These are phyloP conservation scores for Drosophila auraria DNA, from an alignment of 1,140 invertebrate genomes.

Conservation along the genomic window DNA sequence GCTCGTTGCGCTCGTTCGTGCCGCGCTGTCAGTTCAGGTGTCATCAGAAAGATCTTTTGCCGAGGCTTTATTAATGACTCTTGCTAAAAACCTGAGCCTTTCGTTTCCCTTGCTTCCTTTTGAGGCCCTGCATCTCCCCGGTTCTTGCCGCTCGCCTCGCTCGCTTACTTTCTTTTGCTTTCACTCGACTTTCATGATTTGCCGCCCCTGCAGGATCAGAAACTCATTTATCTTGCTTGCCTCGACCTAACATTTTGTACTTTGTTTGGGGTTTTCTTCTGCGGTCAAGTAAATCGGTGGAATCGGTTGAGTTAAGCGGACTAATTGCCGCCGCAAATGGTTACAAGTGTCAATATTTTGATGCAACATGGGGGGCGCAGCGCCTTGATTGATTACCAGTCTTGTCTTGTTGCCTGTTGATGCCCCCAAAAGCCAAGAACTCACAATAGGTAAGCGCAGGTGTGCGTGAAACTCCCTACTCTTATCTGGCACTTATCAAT, in stretches of 20 bases:
- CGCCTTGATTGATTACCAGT: constrained; percentile 52
- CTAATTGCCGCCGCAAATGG: constrained; percentile 75
- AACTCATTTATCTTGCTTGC: constrained; percentile 69
- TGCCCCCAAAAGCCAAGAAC: neutral
- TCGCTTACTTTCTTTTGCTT: constrained; percentile 67
- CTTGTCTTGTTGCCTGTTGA: constrained; percentile 1
- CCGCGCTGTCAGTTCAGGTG: constrained; percentile 78
- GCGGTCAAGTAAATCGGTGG: constrained; percentile 56
- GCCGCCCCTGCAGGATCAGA: constrained; percentile 67
- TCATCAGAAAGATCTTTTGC: constrained; percentile 75
- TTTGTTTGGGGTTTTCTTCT: constrained; percentile 19
- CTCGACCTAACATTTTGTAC: constrained; percentile 13
- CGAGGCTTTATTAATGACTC: constrained; percentile 83
- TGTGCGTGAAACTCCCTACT: constrained; percentile 2
- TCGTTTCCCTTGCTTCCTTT: constrained; percentile 44
- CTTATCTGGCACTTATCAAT: constrained; percentile 48
- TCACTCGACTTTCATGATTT: constrained; percentile 69
- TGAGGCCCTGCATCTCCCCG: neutral
- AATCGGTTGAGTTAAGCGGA: constrained; percentile 62
- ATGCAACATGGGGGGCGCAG: constrained; percentile 32
- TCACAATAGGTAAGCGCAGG: neutral
- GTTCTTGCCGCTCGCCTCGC: constrained; percentile 44
- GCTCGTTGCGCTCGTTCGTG: constrained; percentile 37
- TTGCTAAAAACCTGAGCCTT: constrained; percentile 45
- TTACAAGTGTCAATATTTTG: constrained; percentile 80